phyloP scores from a whole-genome alignment of 2,888 invertebrate genomes.

The Ectemnius cavifrons region DNA sequence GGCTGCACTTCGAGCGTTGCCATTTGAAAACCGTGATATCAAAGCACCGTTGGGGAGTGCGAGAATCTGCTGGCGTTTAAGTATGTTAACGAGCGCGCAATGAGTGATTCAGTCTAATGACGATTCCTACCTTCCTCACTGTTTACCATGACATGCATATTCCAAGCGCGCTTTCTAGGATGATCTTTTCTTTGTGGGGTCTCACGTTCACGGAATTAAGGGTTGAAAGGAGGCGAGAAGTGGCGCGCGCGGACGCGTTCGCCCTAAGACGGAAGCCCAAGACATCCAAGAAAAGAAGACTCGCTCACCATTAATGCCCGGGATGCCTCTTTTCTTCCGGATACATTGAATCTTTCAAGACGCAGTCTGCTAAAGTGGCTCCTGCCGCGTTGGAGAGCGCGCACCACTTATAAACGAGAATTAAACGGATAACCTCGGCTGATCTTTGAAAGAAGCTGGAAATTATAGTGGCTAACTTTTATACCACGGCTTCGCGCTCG shows the following conservation, averaged over 20 bases:
- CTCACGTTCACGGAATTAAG: too few relatives aligned
- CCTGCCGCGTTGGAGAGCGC: conserved; percentile 77
- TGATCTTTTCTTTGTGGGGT: too few relatives aligned
- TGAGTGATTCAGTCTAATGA: too few relatives aligned
- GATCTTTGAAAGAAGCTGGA: conserved; percentile 39
- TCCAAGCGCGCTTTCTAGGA: too few relatives aligned
- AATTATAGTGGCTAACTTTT: conserved; percentile 49
- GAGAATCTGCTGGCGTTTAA: too few relatives aligned
- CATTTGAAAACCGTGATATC: too few relatives aligned
- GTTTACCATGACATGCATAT: background rate
- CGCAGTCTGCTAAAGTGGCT: conserved; percentile 15
- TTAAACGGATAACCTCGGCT: conserved; percentile 50
- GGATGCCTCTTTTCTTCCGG: conserved; percentile 6
- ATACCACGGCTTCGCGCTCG: conserved; percentile 36
- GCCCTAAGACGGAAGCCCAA: background rate
- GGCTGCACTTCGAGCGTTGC: too few relatives aligned
- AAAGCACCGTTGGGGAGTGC: too few relatives aligned
- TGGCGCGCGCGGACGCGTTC: too few relatives aligned
- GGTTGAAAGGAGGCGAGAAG: too few relatives aligned
- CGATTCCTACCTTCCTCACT: background rate
- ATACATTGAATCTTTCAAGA: conserved; percentile 41
- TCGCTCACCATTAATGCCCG: too few relatives aligned
- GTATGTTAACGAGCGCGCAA: background rate
- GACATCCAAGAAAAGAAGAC: background rate
- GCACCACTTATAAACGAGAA: conserved; percentile 43